Base-by-base conservation (phyloP, 2,888 invertebrate species). In the Molorchus minor region DNA sequence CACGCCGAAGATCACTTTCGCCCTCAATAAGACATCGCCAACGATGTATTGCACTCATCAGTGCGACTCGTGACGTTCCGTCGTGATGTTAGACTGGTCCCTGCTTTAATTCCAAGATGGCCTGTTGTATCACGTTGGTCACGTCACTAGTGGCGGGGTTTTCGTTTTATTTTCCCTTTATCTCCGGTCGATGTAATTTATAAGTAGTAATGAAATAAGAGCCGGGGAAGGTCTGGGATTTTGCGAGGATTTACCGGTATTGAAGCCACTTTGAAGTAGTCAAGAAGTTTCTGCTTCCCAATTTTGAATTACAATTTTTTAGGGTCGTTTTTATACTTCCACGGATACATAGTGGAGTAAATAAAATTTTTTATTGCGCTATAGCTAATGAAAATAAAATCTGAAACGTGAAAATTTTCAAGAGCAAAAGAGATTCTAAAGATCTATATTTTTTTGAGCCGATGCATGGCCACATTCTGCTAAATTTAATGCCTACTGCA, bases 111-210 rank as follows among this genome's bases (percentile, higher is more conserved):
- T 41, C 52, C 21, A 12, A 41, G 52, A 52, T 52, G 16, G 52
- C 52, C 19, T 41, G 52, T 29, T 38, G 58, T 58, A 60, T 56
- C 62, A 61, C 57, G 65, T 58, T 58, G 57, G 60, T 65, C 65
- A 65, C 65, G 60, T 62, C 64, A 58, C 33, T 56, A 58, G 59
- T 54, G 57, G 53, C 56, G 59, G 58, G 56, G 43, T 62, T 58
- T 62, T 52, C 59, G 47, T 61, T 57, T 61, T 58, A 54, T 61
- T 49, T 51, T 53, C 35, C 46, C 49, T 30, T 53, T 43, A 45
- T 56, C 53, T 29, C 40, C 56, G 43, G 56, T 55, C 58, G 53
- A 62, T 60, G 64, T 65, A 65, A 65, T 65, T 58, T 61, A 62
- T 62, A 57, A 58, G 56, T 47, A 51, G 56, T 41, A 58, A 60